Evolutionary conservation across 2,113 vertebrate genomes (phyloP).

Genomic region (Melanerpes aurifrons): DNA sequence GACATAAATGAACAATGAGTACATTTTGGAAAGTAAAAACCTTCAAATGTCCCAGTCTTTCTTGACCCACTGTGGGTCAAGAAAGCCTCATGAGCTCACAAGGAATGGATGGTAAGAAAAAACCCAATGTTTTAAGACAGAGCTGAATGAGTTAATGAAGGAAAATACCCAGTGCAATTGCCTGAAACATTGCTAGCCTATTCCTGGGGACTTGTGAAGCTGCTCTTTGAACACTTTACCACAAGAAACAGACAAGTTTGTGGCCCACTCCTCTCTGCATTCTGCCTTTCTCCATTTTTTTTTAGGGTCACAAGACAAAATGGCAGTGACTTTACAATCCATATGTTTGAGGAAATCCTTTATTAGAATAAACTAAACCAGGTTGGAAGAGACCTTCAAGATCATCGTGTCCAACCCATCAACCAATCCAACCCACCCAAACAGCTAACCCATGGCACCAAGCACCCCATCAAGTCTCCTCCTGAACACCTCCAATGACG

Average conservation of each 20-base stretch:
- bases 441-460: too few relatives aligned
- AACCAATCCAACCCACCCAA: too few relatives aligned
- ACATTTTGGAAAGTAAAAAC: background rate
- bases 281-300: background rate
- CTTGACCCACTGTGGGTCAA: background rate
- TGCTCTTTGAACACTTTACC: background rate
- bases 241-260: background rate
- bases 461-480: too few relatives aligned
- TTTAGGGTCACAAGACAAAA: background rate
- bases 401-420: too few relatives aligned
- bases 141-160: background rate
- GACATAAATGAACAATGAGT: background rate
- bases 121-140: background rate
- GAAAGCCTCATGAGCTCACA: background rate
- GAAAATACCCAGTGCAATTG: background rate
- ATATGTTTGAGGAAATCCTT: background rate
- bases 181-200: background rate
- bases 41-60: accelerated
- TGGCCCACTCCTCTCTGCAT: background rate
- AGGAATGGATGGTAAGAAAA: background rate
- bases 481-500: too few relatives aligned
- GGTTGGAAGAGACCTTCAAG: too few relatives aligned
- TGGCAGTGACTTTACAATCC: background rate
- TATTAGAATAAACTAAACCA: too few relatives aligned
- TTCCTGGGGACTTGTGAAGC: background rate